Percentiles rank a stretch among this genome's conserved stretches.
phyloP scores from a whole-genome alignment of 2,888 invertebrate genomes.

The Lepidonotus clava region DNA sequence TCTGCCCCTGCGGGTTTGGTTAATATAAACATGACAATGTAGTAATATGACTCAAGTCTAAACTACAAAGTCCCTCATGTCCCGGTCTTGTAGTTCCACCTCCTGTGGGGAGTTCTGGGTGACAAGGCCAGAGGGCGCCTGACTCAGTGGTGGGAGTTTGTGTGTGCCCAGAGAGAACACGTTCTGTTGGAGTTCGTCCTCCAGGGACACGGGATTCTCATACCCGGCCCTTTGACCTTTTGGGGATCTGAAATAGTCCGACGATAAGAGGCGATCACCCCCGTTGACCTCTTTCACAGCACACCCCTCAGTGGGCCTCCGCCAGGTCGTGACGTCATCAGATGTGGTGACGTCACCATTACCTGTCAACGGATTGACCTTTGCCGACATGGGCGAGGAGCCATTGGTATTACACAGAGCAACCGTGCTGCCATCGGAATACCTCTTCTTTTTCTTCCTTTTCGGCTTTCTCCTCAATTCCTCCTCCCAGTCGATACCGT shows the following conservation, averaged over 20 bases:
- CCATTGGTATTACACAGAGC: not conserved
- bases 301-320: not conserved
- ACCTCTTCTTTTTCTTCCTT: slow-evolving; percentile 28
- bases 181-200: slow-evolving; percentile 13
- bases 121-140: not conserved
- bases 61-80: too few relatives aligned
- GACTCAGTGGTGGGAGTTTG: not conserved
- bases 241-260: too few relatives aligned
- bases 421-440: not conserved
- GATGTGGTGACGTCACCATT: not conserved
- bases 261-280: not conserved
- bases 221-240: not conserved
- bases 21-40: too few relatives aligned
- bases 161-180: not conserved
- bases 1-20: too few relatives aligned
- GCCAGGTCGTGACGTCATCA: slow-evolving; percentile 4
- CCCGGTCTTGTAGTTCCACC: too few relatives aligned
- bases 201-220: not conserved
- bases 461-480: not conserved
- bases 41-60: too few relatives aligned
- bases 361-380: not conserved
- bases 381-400: not conserved
- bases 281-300: not conserved
- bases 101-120: not conserved
- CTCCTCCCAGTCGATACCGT: not conserved